Percentiles rank a stretch among this genome's conserved stretches.
phyloP scores from a whole-genome alignment of 2,113 vertebrate species.

The Saiga tatarica region DNA sequence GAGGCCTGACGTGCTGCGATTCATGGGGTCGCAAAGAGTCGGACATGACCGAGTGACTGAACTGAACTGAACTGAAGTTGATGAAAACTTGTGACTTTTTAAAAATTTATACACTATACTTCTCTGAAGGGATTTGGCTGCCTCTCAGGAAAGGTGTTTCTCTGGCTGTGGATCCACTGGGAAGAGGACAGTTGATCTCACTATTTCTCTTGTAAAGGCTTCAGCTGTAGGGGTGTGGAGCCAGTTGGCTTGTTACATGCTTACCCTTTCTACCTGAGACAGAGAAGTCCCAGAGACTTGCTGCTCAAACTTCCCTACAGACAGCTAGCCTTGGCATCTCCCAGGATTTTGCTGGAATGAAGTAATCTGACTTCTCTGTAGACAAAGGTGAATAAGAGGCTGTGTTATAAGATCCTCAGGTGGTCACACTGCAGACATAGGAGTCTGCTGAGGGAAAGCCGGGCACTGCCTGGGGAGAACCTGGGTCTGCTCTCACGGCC shows the following conservation, averaged over 20 bases:
- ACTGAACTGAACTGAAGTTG: neutral
- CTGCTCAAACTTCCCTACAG: neutral
- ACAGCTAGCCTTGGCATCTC: neutral
- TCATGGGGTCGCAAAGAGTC: no score
- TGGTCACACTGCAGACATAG: no score
- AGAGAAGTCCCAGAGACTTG: neutral
- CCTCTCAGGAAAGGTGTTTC: neutral
- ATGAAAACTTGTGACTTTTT: neutral
- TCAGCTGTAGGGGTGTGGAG: no score
- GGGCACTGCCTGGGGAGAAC: rapidly evolving
- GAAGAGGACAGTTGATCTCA: neutral
- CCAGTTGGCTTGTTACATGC: neutral
- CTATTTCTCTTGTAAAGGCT: neutral
- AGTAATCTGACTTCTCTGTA: neutral
- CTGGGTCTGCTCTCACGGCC: neutral
- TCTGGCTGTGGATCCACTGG: neutral
- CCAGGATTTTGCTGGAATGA: neutral
- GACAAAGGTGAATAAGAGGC: neutral
- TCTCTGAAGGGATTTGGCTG: neutral
- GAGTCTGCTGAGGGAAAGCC: neutral
- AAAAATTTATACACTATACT: neutral
- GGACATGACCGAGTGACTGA: no score
- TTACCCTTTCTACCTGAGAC: neutral
- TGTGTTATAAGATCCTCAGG: neutral
- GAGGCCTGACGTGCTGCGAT: no score